phyloP scores from a whole-genome alignment of 2,797 vertebrate genomes.

The Cuniculus paca region DNA sequence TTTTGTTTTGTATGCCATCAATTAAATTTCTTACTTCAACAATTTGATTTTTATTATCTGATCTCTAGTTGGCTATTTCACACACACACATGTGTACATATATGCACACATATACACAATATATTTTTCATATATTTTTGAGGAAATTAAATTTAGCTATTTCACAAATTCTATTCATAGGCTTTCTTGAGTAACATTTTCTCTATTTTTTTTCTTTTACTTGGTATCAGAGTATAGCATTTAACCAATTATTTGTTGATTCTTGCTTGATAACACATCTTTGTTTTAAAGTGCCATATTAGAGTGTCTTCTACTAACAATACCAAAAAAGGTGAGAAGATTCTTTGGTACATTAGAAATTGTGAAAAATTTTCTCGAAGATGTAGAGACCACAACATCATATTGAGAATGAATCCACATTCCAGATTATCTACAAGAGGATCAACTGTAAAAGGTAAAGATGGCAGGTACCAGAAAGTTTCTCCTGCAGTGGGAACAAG shows the following conservation, averaged over 20 bases:
- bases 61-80: slow-evolving; percentile 18
- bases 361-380: neutral
- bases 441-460: neutral
- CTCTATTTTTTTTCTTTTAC: neutral
- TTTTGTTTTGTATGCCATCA: slow-evolving; percentile 29
- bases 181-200: slow-evolving; percentile 11
- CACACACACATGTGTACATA: neutral
- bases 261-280: slow-evolving; percentile 1
- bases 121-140: neutral
- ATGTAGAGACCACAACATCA: neutral
- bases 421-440: neutral
- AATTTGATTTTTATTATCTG: slow-evolving; percentile 16
- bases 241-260: neutral
- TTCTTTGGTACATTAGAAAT: neutral
- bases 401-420: slow-evolving; percentile 20
- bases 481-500: neutral
- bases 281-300: slow-evolving; percentile 9
- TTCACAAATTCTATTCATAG: neutral
- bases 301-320: slow-evolving; percentile 15
- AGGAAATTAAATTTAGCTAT: slow-evolving; percentile 11
- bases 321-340: neutral
- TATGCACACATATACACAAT: neutral
- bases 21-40: neutral
- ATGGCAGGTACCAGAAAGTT: neutral
- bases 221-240: neutral